Evolutionary conservation across 2,113 vertebrate species (phyloP).

Genomic region (Colius striatus): DNA sequence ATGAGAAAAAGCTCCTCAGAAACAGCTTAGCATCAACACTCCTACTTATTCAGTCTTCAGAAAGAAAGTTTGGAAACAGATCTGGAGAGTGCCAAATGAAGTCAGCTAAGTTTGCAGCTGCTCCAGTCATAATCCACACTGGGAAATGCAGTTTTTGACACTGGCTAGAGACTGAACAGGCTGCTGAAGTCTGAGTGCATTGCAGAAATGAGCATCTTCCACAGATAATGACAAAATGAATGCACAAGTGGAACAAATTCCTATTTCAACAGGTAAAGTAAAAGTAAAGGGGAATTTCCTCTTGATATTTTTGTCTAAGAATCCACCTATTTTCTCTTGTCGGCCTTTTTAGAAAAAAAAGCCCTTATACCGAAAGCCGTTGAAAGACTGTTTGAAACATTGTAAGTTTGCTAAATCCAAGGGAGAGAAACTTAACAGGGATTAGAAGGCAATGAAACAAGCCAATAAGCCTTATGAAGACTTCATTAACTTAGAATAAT

Average conservation of each 20-base stretch:
- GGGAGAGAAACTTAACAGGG: not conserved
- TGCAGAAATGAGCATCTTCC: not conserved
- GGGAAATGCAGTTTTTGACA: not conserved
- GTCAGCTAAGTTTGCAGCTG: not conserved
- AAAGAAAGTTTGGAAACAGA: not conserved
- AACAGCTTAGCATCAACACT: not conserved
- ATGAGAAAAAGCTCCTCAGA: not conserved
- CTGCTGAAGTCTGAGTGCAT: not conserved
- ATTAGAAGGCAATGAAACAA: not conserved
- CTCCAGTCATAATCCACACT: not conserved
- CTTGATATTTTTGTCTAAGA: not conserved
- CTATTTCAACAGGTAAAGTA: not conserved
- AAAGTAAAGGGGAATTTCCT: not conserved
- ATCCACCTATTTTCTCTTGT: not conserved
- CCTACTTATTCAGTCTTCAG: not conserved
- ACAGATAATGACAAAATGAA: not conserved
- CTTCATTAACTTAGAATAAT: not conserved
- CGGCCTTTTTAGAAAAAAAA: not conserved
- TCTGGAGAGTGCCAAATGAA: not conserved
- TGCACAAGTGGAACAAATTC: not conserved
- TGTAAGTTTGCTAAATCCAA: not conserved
- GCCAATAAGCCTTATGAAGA: not conserved
- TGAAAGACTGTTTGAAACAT: not conserved
- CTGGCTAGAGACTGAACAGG: not conserved
- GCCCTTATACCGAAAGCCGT: fast-evolving